These are phyloP conservation scores for Leptinotarsa texana DNA, from an alignment of 1,140 invertebrate genomes.

Conservation along the genomic window DNA sequence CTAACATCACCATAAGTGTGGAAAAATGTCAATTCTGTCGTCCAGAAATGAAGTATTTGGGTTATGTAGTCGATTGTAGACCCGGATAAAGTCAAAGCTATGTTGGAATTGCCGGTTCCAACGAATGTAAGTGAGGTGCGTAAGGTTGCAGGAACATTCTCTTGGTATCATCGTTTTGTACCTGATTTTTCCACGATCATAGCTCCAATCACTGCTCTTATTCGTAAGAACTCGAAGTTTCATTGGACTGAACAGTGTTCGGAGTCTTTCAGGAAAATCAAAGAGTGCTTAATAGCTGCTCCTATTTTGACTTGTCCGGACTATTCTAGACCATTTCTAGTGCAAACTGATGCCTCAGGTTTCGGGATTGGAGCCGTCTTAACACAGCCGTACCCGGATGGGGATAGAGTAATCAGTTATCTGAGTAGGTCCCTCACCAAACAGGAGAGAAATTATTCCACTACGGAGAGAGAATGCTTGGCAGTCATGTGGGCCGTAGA, in stretches of 20 bases:
- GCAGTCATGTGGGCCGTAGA: constrained; percentile 53
- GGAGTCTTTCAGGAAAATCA: constrained; percentile 24
- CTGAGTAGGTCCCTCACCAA: constrained; percentile 48
- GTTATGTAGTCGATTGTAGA: constrained; percentile 17
- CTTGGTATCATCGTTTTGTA: constrained; percentile 14
- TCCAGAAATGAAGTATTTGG: not conserved
- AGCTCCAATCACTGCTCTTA: not conserved
- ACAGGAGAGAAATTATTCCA: constrained; percentile 51
- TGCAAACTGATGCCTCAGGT: constrained; percentile 39
- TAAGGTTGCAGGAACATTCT: not conserved
- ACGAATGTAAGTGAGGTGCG: constrained; percentile 10
- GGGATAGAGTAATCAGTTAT: constrained; percentile 57
- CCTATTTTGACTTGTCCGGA: constrained; percentile 33
- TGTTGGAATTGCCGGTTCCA: constrained; percentile 32
- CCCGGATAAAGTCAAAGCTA: constrained; percentile 34
- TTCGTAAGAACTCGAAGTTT: constrained; percentile 1
- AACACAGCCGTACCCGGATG: constrained; percentile 45
- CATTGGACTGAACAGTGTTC: constrained; percentile 15
- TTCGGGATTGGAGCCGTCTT: constrained; percentile 42
- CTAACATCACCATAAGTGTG: constrained; percentile 10
- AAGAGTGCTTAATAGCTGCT: constrained; percentile 14
- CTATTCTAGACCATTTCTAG: constrained; percentile 35
- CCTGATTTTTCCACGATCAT: constrained; percentile 14
- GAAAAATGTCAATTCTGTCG: constrained; percentile 28
- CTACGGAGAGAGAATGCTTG: constrained; percentile 56